A percentile compares a stretch with the other conserved stretches of the same genome.
phyloP scores from a whole-genome alignment of 2,113 vertebrate genomes.

The Copsychus sechellarum region DNA sequence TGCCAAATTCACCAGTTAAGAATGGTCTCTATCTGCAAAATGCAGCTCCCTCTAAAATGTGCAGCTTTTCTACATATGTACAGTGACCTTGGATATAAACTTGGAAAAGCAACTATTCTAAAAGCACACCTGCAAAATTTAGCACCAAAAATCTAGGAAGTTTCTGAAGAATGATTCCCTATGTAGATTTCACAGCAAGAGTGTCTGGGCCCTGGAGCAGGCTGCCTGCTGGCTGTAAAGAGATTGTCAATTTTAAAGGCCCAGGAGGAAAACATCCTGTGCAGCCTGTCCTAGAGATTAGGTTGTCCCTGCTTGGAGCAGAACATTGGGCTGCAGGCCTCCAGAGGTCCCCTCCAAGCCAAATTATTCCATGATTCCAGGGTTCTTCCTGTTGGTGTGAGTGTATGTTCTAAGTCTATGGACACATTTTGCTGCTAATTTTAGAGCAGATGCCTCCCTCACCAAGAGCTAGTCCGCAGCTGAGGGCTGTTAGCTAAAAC shows the following conservation, averaged over 20 bases:
- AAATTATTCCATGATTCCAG: not conserved
- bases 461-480: not conserved
- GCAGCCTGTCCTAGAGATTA: fast-evolving
- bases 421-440: not conserved
- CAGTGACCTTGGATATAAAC: not conserved
- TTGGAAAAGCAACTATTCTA: not conserved
- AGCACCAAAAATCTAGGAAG: not conserved
- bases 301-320: not conserved
- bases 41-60: not conserved
- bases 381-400: not conserved
- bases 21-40: not conserved
- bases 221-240: not conserved
- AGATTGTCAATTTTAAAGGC: not conserved
- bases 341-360: not conserved
- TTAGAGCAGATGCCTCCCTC: not conserved
- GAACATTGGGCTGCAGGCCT: not conserved
- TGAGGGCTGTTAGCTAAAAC: not conserved
- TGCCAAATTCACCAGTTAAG: not conserved
- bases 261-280: not conserved
- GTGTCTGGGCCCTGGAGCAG: not conserved
- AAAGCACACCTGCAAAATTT: not conserved
- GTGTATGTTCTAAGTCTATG: not conserved
- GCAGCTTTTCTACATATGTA: not conserved
- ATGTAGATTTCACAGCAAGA: not conserved
- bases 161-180: not conserved